Conservation (phyloP, 2,113 vertebrate species). For the Philantomba maxwellii region DNA sequence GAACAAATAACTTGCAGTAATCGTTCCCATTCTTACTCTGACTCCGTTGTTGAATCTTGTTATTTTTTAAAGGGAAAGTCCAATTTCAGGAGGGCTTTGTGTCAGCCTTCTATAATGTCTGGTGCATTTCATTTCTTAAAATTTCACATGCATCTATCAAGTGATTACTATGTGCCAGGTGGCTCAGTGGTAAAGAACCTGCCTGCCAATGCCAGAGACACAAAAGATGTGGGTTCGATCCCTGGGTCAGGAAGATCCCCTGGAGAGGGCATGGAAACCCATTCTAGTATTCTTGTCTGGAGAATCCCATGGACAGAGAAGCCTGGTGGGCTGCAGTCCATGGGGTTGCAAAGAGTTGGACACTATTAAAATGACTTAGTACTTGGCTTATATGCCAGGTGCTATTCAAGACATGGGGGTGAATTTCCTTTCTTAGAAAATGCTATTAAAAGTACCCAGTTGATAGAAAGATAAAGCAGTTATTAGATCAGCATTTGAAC, state of each 20-base stretch:
- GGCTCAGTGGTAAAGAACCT: neutral
- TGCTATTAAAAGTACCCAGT: neutral
- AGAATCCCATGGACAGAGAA: neutral
- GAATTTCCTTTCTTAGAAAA: neutral
- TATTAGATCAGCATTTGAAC: neutral
- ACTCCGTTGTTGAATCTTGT: neutral
- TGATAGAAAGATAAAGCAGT: neutral
- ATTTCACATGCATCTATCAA: neutral
- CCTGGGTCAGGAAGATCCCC: neutral
- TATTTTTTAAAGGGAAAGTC: neutral
- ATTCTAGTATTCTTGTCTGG: neutral
- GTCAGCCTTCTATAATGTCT: neutral
- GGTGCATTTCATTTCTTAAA: neutral
- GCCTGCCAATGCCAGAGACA: neutral
- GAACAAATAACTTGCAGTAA: neutral
- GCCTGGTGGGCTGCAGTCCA: neutral
- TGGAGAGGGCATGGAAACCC: neutral
- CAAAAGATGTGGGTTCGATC: fast-evolving
- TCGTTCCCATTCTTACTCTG: neutral
- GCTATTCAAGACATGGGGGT: neutral
- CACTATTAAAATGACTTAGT: neutral
- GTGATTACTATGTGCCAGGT: neutral
- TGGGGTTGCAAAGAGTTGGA: neutral
- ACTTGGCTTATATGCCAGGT: neutral
- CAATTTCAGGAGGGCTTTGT: neutral